Percentiles rank a stretch among this genome's conserved stretches.
Conservation (phyloP, 2,113 vertebrate genomes). For the Lagopus muta region DNA sequence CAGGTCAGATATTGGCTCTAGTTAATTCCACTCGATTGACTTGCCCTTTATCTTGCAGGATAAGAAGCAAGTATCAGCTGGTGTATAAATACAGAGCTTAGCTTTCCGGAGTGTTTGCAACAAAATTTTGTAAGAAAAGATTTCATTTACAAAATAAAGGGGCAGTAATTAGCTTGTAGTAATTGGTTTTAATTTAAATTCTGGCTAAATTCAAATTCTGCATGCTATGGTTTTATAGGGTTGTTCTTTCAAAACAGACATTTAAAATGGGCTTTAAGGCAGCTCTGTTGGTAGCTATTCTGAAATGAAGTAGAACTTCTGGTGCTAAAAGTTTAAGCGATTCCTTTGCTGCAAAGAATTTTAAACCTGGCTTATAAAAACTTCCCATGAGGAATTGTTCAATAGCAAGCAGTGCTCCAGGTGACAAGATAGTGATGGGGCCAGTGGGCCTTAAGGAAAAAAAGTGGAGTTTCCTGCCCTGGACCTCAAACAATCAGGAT, state of each 20-base stretch:
- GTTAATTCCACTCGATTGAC: background rate
- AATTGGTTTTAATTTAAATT: background rate
- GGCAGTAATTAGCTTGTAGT: background rate
- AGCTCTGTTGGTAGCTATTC: background rate
- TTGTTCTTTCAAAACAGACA: background rate
- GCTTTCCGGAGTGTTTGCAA: background rate
- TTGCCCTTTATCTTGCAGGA: background rate
- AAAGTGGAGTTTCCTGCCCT: slow-evolving; percentile 84
- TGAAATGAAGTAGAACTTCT: background rate
- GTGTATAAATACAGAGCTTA: background rate
- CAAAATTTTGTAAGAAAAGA: background rate
- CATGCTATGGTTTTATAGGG: background rate
- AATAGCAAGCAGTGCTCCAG: slow-evolving; percentile 71
- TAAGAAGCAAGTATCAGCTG: background rate
- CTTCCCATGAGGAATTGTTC: background rate
- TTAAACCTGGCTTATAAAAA: background rate
- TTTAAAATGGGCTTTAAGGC: background rate
- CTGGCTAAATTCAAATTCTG: background rate
- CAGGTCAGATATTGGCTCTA: background rate
- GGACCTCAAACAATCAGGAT: slow-evolving; percentile 80
- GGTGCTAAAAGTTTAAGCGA: background rate
- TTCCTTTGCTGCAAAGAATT: background rate
- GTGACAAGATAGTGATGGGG: slow-evolving; percentile 85
- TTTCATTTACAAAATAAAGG: background rate
- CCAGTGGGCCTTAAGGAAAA: slow-evolving; percentile 76